Evolutionary conservation across 1,140 invertebrate genomes (phyloP).

Genomic region (Cryptotermes secundus): DNA sequence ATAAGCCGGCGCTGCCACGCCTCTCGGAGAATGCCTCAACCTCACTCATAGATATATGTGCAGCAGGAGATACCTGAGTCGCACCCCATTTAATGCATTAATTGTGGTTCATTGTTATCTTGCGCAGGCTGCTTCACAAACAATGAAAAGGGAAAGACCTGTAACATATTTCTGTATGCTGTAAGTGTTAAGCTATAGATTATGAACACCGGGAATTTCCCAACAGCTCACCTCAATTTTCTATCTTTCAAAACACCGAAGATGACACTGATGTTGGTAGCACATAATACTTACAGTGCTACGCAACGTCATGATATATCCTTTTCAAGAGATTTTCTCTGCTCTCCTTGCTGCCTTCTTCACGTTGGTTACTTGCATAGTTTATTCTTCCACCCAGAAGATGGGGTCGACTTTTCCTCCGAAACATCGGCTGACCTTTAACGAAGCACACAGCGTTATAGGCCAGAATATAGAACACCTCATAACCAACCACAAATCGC

Average conservation of each 20-base stretch:
- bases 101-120: background rate
- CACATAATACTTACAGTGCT: background rate
- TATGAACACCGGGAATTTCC: background rate
- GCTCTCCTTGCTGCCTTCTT: too few relatives aligned
- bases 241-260: background rate
- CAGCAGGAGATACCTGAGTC: background rate
- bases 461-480: too few relatives aligned
- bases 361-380: too few relatives aligned
- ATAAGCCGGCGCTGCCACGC: background rate
- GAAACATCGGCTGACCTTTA: too few relatives aligned
- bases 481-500: too few relatives aligned
- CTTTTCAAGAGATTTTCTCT: background rate
- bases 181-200: background rate
- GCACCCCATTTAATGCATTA: background rate
- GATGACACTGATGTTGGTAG: background rate
- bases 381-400: too few relatives aligned
- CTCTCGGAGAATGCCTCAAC: background rate
- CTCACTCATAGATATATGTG: background rate
- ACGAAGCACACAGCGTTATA: too few relatives aligned
- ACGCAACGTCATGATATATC: background rate
- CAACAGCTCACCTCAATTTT: background rate
- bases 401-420: too few relatives aligned
- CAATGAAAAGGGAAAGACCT: background rate
- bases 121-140: background rate
- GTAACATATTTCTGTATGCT: background rate